These are phyloP conservation scores for Amphimedon queenslandica DNA, from an alignment of 37 sponge, comb jelly and placozoan species.

Conservation along the genomic window DNA sequence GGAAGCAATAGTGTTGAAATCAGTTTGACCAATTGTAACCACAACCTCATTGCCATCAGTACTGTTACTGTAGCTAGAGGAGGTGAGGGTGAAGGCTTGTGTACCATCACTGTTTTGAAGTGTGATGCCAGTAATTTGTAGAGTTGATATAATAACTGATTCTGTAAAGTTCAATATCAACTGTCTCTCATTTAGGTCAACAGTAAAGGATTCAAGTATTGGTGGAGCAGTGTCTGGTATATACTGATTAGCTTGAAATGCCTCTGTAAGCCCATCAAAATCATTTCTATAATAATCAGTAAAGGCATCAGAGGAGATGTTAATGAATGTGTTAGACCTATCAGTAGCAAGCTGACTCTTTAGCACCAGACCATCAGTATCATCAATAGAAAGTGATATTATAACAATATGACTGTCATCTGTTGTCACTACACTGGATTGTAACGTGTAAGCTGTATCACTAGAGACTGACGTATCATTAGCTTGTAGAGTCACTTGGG, in stretches of 20 bases:
- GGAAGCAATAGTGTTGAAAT: constrained; percentile 63
- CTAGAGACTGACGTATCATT: constrained; percentile 4
- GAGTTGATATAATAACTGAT: constrained; percentile 57
- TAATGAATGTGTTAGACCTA: constrained; percentile 49
- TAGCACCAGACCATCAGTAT: constrained; percentile 59
- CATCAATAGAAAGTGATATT: constrained; percentile 29
- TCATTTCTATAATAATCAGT: constrained; percentile 58
- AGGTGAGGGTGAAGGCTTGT: constrained; percentile 30
- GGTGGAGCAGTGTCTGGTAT: constrained; percentile 65
- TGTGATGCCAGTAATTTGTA: constrained; percentile 54
- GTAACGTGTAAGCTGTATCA: constrained; percentile 35
- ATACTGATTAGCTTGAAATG: constrained; percentile 34
- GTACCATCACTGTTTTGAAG: constrained; percentile 61
- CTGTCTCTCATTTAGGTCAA: constrained; percentile 41
- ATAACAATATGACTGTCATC: constrained; percentile 42
- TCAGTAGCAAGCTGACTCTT: constrained; percentile 48
- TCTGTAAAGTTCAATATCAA: constrained; percentile 72
- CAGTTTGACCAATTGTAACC: constrained; percentile 36
- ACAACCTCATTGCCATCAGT: constrained; percentile 41
- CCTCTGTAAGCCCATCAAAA: constrained; percentile 23
- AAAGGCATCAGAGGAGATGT: constrained; percentile 53
- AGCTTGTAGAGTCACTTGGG: constrained; percentile 66
- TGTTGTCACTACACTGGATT: constrained; percentile 4
- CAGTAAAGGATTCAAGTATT: constrained; percentile 19
- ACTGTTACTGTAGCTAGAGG: constrained; percentile 35